Evolutionary conservation across 2,113 vertebrate genomes (phyloP).

Genomic region (Chitala chitala): DNA sequence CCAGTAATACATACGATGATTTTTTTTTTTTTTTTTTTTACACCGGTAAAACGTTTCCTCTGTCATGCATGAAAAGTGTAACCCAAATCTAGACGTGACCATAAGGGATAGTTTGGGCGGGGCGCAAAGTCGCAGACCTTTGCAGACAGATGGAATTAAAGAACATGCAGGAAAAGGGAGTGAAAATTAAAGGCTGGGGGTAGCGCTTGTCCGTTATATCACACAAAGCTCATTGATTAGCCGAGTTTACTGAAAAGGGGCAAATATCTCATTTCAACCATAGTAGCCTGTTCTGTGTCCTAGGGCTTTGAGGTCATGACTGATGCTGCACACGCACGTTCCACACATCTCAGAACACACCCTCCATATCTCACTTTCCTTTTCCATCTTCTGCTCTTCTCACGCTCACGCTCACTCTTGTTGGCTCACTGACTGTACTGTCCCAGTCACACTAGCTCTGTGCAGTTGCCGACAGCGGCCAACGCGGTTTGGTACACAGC

Average conservation of each 20-base stretch:
- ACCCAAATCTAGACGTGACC: constrained; percentile 55
- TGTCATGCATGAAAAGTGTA: constrained; percentile 58
- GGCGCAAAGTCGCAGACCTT: constrained; percentile 37
- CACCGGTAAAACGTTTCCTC: too few species aligned
- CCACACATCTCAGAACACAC: not conserved
- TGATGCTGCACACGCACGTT: constrained; percentile 11
- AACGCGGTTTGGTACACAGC: not conserved
- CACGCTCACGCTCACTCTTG: not conserved
- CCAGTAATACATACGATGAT: too few species aligned
- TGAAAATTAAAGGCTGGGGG: constrained; percentile 46
- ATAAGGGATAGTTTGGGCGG: constrained; percentile 50
- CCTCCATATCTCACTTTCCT: not conserved
- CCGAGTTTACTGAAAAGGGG: constrained; percentile 45
- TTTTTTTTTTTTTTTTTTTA: too few species aligned
- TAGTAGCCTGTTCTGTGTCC: constrained; percentile 40
- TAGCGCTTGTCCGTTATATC: constrained; percentile 49
- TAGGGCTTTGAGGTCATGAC: constrained; percentile 55
- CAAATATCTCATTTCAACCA: constrained; percentile 62
- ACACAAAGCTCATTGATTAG: constrained; percentile 68
- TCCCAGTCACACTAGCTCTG: not conserved
- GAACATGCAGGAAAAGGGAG: constrained; percentile 33
- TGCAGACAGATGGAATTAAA: constrained; percentile 62
- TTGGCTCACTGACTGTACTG: not conserved
- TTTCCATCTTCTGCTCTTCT: not conserved
- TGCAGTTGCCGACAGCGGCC: not conserved